Evolutionary conservation across 2,113 vertebrate genomes (phyloP).

Genomic region (Boulengeromyrus knoepffleri): DNA sequence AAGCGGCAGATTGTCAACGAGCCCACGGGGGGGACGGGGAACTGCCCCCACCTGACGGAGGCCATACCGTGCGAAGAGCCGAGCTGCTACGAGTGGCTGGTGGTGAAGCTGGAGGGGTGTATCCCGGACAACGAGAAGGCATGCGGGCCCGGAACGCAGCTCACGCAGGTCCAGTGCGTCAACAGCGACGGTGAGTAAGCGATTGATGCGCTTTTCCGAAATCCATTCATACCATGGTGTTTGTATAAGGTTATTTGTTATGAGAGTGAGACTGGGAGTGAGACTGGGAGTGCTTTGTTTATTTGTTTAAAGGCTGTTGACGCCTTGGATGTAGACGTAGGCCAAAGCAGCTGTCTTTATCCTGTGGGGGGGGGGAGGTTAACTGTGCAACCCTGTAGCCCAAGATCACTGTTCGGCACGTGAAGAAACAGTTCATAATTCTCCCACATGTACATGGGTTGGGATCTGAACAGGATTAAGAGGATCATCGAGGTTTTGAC

Average conservation of each 20-base stretch:
- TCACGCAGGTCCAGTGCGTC: conserved; percentile 79
- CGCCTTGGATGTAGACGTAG: not conserved
- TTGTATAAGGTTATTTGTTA: not conserved
- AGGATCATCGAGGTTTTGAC: not conserved
- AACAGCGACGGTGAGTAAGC: conserved; percentile 77
- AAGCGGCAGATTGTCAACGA: conserved; percentile 79
- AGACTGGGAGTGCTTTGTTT: not conserved
- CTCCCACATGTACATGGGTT: not conserved
- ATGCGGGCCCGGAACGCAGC: conserved; percentile 82
- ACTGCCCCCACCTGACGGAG: conserved; percentile 86
- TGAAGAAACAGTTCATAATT: not conserved
- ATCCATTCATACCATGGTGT: not conserved
- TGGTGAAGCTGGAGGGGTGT: conserved; percentile 75
- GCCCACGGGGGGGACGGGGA: conserved; percentile 75
- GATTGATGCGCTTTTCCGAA: not conserved
- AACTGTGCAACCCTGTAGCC: not conserved
- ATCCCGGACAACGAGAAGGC: conserved; percentile 78
- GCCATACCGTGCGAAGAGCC: conserved; percentile 94
- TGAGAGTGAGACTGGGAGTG: not conserved
- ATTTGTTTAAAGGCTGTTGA: not conserved
- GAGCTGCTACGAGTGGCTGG: conserved; percentile 86
- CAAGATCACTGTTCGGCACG: not conserved
- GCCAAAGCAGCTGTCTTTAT: not conserved
- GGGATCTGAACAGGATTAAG: not conserved
- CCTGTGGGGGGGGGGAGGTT: not conserved